Conservation (phyloP, 1,140 invertebrate species). For the Drosophila subobscura region DNA sequence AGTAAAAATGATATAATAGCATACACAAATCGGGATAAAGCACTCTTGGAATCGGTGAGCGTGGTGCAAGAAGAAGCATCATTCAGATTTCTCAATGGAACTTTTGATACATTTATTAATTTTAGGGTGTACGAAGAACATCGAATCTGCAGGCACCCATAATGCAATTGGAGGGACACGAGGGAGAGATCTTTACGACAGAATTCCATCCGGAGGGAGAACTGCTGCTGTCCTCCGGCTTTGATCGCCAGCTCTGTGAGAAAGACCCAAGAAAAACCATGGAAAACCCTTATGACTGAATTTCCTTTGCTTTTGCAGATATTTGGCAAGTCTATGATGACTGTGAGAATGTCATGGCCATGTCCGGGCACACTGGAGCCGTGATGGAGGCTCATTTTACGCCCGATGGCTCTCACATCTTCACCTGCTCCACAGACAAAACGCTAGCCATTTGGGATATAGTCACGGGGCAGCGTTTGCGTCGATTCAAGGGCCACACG, state of each 20-base stretch:
- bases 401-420: conserved; percentile 95
- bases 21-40: conserved; percentile 77
- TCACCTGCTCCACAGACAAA: conserved; percentile 97
- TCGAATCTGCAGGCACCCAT: conserved; percentile 96
- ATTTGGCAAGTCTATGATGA: conserved; percentile 99
- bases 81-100: neutral
- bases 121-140: conserved; percentile 88
- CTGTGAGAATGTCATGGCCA: conserved; percentile 97
- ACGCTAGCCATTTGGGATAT: conserved; percentile 98
- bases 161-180: conserved; percentile 98
- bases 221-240: conserved; percentile 96
- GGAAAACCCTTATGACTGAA: neutral
- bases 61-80: conserved; percentile 32
- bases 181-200: conserved; percentile 96
- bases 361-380: conserved; percentile 98
- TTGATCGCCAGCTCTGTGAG: conserved; percentile 98
- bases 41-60: conserved; percentile 79
- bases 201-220: conserved; percentile 99
- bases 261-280: conserved; percentile 40
- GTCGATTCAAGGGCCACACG: conserved; percentile 96
- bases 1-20: conserved; percentile 86
- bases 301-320: conserved; percentile 86
- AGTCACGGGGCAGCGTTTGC: conserved; percentile 92
- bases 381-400: conserved; percentile 98
- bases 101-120: neutral